Evolutionary conservation across 2,797 vertebrate species (phyloP).

Genomic region (Columba guinea): DNA sequence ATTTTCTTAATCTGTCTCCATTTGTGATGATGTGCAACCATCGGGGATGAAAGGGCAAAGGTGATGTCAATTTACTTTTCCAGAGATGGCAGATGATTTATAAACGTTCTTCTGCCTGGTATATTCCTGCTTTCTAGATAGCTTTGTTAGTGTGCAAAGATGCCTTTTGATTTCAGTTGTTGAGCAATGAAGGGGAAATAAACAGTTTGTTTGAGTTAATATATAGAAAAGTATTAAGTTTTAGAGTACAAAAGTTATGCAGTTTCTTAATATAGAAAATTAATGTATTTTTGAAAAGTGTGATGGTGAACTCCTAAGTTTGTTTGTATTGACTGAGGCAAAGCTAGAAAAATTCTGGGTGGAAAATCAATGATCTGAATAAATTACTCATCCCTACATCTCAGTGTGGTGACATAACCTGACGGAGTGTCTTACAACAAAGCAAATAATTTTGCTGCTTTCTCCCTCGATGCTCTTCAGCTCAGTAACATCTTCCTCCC

Average conservation of each 20-base stretch:
- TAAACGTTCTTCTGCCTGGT: constrained; percentile 12
- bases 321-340: not conserved
- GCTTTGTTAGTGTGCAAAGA: not conserved
- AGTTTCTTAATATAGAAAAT: not conserved
- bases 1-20: constrained; percentile 56
- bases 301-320: not conserved
- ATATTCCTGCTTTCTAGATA: constrained; percentile 21
- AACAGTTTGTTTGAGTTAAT: not conserved
- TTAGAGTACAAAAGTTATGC: not conserved
- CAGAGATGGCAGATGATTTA: constrained; percentile 57
- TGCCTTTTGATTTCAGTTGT: constrained; percentile 12
- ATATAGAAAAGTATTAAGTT: not conserved
- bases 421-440: not conserved
- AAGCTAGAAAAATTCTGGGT: not conserved
- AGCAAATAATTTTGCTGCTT: not conserved
- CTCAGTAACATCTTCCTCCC: constrained; percentile 21
- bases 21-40: constrained; percentile 54
- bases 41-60: constrained; percentile 43
- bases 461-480: not conserved
- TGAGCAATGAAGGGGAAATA: not conserved
- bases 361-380: not conserved
- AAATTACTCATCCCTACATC: not conserved
- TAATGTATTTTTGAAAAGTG: not conserved
- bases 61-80: constrained; percentile 52
- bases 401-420: not conserved